These are phyloP conservation scores for Cheilosia vernalis DNA, from an alignment of 2,888 invertebrate species.

Conservation along the genomic window DNA sequence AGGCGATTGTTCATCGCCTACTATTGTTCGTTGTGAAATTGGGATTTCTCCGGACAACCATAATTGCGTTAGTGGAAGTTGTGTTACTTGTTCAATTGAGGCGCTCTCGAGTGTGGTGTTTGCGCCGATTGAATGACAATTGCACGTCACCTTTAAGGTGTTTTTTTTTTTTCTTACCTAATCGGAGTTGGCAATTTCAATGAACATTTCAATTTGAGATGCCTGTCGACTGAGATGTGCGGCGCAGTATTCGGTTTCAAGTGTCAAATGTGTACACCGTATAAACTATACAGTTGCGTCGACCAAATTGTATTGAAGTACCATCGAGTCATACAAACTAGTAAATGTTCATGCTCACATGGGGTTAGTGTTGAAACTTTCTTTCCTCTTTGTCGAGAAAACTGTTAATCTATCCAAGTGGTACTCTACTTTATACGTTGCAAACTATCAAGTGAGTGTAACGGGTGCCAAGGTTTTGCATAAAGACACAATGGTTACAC, in stretches of 20 bases:
- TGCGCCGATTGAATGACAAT: slow-evolving; percentile 49
- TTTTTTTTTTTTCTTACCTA: background rate
- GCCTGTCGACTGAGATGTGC: slow-evolving; percentile 17
- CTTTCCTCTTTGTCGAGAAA: background rate
- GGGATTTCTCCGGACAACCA: slow-evolving; percentile 49
- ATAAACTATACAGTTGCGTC: background rate
- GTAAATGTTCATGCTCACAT: background rate
- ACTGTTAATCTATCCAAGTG: background rate
- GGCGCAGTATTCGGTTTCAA: slow-evolving; percentile 39
- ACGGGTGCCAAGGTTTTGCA: background rate
- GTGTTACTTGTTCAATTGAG: slow-evolving; percentile 21
- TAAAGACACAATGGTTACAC: no score
- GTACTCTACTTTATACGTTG: background rate
- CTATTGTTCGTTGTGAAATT: slow-evolving; percentile 21
- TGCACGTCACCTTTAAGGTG: slow-evolving; percentile 29
- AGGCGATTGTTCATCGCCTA: background rate
- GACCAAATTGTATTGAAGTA: slow-evolving; percentile 6
- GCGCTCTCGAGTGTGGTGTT: slow-evolving; percentile 3
- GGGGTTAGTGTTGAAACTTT: slow-evolving; percentile 1
- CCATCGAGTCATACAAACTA: background rate
- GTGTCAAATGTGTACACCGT: slow-evolving; percentile 20
- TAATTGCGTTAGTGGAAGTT: slow-evolving; percentile 41
- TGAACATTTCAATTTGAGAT: slow-evolving; percentile 54
- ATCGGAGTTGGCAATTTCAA: slow-evolving; percentile 36
- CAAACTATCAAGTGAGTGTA: background rate